Evolutionary conservation across 2,113 vertebrate species (phyloP), one percentile per base, ranked within the genome.

Genomic region (Syngnathus floridae): DNA sequence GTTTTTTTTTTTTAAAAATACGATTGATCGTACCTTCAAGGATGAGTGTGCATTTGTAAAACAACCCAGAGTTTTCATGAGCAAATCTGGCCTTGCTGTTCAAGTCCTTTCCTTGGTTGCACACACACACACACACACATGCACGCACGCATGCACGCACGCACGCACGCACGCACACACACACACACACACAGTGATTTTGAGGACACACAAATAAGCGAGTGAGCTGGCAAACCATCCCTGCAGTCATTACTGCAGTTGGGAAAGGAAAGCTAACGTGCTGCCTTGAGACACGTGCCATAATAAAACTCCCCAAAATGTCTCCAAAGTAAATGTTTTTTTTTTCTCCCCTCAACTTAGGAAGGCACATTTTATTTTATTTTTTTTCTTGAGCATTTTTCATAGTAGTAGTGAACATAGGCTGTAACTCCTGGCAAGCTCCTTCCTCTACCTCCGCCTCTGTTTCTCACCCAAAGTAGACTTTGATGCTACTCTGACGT

Each of bases 401-500:
- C 4, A 10, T 40, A 59, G 57, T 59, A 12, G 57, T 14, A 2
- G 21, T 40, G 67, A 69, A 62, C 58, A 5, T 7, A 54, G 56
- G 45, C 61, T 75, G 40, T 57, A 60, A 67, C 60, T 59, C 73
- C 22, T 17, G 21, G 45, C 26, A 31, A 31, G 2, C 65, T 62
- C 45, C 68, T 59, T 60, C 49, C 54, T 26, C 51, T n/a, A 61
- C 56, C 26, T 74, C 48, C 36, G 21, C 37, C 36, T 21, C 37
- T 56, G 41, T 66, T 78, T 67, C 70, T 66, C 67, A 60, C 74
- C 60, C 35, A 73, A 64, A 67, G 70, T 65, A 60, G 52, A 45
- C 82, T 83, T 84, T 84, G 80, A 83, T 83, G 75, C 77, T 69
- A 46, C 63, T 74, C 64, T 74, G 64, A 72, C 71, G 70, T 52